Evolutionary conservation across 2,888 invertebrate species (phyloP).

Genomic region (Merodon equestris): DNA sequence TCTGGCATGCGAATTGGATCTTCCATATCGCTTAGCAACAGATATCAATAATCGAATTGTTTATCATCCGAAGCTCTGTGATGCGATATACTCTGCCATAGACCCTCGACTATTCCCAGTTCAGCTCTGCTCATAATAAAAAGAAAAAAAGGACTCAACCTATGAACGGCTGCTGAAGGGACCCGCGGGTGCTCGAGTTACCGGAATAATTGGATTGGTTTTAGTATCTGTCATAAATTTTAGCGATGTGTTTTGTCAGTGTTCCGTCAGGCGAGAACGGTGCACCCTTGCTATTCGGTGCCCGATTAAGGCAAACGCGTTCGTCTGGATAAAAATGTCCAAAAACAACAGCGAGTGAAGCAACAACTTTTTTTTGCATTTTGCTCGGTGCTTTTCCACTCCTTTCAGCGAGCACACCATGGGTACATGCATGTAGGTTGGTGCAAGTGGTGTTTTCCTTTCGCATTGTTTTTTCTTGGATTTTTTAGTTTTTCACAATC

Average conservation of each 20-base stretch:
- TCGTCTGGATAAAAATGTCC: conserved; percentile 53
- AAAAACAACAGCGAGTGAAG: conserved; percentile 44
- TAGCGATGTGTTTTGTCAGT: conserved; percentile 63
- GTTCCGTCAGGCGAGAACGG: conserved; percentile 50
- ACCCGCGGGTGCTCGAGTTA: conserved; percentile 58
- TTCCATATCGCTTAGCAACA: background rate
- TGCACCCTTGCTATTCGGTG: conserved; percentile 47
- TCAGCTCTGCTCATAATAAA: too few species aligned
- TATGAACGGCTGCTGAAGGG: conserved; percentile 4
- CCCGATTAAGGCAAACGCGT: conserved; percentile 58
- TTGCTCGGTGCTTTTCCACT: conserved; percentile 19
- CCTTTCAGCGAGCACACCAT: conserved; percentile 5
- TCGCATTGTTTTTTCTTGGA: too few species aligned
- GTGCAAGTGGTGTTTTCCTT: too few species aligned
- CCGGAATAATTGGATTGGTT: conserved; percentile 68
- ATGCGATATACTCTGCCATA: conserved; percentile 15
- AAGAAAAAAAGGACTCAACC: background rate
- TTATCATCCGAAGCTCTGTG: conserved; percentile 7
- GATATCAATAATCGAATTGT: conserved; percentile 47
- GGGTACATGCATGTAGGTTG: conserved; percentile 16
- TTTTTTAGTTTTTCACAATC: conserved; percentile 35
- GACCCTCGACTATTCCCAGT: background rate
- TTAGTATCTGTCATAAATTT: conserved; percentile 67
- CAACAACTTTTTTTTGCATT: conserved; percentile 2
- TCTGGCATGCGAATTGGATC: background rate